Evolutionary conservation across 2,113 vertebrate genomes (phyloP), one percentile per base, ranked within the genome.

Genomic region (Ardeotis arabs): DNA sequence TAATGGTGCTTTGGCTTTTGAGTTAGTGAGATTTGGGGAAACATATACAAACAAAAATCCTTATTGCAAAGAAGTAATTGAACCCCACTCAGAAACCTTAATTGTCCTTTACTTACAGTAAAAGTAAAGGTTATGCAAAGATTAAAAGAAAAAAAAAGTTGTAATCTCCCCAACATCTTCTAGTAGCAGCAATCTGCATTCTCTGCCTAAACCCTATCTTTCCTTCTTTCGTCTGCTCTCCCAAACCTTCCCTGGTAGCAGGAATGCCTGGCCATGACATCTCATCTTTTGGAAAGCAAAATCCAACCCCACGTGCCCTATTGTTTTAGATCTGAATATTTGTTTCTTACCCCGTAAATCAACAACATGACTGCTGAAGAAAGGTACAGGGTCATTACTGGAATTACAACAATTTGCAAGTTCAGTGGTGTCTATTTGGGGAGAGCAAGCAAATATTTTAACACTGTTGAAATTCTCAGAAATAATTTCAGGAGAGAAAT

Each of bases 401-500:
- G 77, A 90, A 84, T 78, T 84, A 52, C 52, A 75, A 59, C 66
- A 35, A 18, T 74, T 94, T 87, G 23, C 55, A 72, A 84, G 33
- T 87, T 95, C 73, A 63, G 60, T 63, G 56, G 25, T 89, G 72
- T 89, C 87, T 94, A 81, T 95, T 84, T 95, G 80, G 56, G 94
- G 91, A 89, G 84, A 82, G 64, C 50, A 81, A 83, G 64, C 21
- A 75, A 95, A 91, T 94, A 92, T 96, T 96, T 97, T 94, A 74
- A 89, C 75, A 25, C 52, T 56, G 56, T 67, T 89, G 68, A 73
- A 49, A 20, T 64, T 92, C 95, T 90, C 91, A 89, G 89, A 92
- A 93, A 95, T 81, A 83, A 89, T 89, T 92, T 96, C 80, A 92
- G 86, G 80, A 95, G 73, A 95, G 84, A 87, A 89, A 60, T 85